Percentiles rank a stretch among this genome's conserved stretches.
phyloP scores from a whole-genome alignment of 1,140 invertebrate genomes.

The Lepidurus couesii region DNA sequence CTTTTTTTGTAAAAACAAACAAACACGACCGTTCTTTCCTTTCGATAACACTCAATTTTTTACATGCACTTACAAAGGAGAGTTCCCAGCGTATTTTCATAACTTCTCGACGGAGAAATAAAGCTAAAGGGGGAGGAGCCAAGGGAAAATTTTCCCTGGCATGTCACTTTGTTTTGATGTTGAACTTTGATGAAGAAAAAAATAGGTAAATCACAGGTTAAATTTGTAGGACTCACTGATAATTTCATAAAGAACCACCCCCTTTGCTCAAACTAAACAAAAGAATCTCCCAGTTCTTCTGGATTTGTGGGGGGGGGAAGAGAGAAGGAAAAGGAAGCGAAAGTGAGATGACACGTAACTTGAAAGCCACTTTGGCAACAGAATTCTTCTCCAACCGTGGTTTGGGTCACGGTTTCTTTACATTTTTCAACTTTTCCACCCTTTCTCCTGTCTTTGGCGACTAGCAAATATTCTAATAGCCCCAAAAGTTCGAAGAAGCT shows the following conservation, averaged over 20 bases:
- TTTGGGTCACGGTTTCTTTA: no score
- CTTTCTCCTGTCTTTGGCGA: not conserved
- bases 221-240: not conserved
- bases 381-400: not conserved
- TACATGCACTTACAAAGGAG: no score
- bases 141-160: not conserved
- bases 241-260: not conserved
- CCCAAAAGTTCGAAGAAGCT: no score
- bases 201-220: not conserved
- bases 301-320: not conserved
- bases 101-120: no score
- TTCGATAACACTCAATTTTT: no score
- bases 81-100: no score
- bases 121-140: not conserved
- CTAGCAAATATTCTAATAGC: not conserved
- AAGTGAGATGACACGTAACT: not conserved
- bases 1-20: no score
- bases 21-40: no score
- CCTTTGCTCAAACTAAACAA: not conserved
- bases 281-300: not conserved
- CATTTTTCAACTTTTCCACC: not conserved
- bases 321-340: not conserved
- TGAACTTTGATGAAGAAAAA: not conserved
- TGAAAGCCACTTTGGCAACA: conserved; percentile 16
- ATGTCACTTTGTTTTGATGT: not conserved